phyloP scores from a whole-genome alignment of 2,113 vertebrate species.

The Microtus montanus region DNA sequence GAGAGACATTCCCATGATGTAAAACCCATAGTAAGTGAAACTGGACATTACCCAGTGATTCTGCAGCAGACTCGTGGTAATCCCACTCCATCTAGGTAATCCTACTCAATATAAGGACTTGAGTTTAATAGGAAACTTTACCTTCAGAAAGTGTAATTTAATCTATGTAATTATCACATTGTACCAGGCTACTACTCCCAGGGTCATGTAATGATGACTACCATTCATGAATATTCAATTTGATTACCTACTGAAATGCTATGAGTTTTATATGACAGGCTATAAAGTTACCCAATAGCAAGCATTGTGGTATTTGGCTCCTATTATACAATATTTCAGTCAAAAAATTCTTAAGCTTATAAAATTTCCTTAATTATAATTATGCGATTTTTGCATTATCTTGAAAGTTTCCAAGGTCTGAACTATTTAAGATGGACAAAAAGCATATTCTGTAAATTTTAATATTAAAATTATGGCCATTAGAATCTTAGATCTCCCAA shows the following conservation, averaged over 20 bases:
- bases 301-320: background rate
- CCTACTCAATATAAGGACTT: background rate
- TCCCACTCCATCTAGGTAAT: background rate
- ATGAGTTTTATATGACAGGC: background rate
- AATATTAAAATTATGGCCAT: background rate
- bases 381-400: background rate
- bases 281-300: background rate
- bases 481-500: background rate
- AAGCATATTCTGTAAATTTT: background rate
- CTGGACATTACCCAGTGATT: background rate
- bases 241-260: background rate
- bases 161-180: background rate
- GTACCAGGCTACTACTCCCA: background rate
- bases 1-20: background rate
- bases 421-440: constrained; percentile 28
- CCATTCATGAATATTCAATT: background rate
- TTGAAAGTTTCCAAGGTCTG: background rate
- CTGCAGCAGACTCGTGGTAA: background rate
- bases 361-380: background rate
- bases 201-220: background rate
- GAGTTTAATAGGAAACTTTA: background rate
- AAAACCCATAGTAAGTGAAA: background rate
- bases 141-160: background rate
- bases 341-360: background rate
- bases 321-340: background rate